A percentile compares a stretch with the other conserved stretches of the same genome.
Conservation (phyloP, 2,888 invertebrate species). For the Leptopilina syphax region DNA sequence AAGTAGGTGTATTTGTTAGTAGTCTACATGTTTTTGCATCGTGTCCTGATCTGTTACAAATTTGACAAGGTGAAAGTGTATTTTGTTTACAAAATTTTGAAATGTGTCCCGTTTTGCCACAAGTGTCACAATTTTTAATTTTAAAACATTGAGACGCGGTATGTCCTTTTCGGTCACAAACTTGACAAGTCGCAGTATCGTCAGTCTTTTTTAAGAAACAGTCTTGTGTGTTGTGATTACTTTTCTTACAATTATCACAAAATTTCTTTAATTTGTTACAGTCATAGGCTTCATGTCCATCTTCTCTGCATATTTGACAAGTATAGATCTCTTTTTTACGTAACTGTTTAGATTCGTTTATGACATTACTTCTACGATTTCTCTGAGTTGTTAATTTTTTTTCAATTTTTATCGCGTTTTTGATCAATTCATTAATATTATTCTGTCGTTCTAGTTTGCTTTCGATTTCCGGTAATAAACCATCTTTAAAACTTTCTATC, state of each 20-base stretch:
- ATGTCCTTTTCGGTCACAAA: too few relatives aligned
- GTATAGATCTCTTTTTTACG: neutral
- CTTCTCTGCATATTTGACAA: neutral
- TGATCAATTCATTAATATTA: neutral
- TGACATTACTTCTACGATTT: neutral
- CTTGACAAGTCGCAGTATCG: neutral
- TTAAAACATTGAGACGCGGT: too few relatives aligned
- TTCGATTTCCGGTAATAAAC: too few relatives aligned
- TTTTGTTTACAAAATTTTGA: conserved; percentile 1
- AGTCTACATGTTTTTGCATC: conserved; percentile 2
- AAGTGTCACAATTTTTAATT: neutral
- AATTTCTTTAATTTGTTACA: neutral
- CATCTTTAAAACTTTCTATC: too few relatives aligned
- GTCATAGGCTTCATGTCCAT: neutral
- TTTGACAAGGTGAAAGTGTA: neutral
- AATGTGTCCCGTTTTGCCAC: conserved; percentile 25
- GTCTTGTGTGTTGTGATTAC: neutral
- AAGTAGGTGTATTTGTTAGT: neutral
- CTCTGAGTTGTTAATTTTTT: neutral
- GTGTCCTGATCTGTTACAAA: conserved; percentile 32
- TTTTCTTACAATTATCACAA: neutral
- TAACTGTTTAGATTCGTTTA: neutral
- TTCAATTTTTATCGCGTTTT: neutral
- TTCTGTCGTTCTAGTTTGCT: neutral
- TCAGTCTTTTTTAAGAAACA: neutral